Base-by-base conservation (phyloP, 2,888 invertebrate genomes). In the Acleris sparsana region DNA sequence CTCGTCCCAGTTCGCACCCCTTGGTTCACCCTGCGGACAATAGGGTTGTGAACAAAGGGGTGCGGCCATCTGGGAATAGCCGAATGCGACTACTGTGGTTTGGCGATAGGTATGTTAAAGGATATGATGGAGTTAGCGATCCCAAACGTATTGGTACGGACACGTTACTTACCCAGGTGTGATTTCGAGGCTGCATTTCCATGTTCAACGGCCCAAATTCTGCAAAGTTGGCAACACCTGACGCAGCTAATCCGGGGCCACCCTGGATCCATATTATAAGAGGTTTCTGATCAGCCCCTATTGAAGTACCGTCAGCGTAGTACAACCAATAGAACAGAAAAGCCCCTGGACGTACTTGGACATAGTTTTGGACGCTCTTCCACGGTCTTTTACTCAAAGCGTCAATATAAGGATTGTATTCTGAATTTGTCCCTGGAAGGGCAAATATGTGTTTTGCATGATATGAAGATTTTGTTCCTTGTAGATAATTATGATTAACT, bases 251-350 rank as follows among this genome's bases (percentile, higher is more conserved):
- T 0, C 94, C 98, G 0, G 98, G 98, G 0, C 98, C 98, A 25
- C 98, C 98, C 93, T 98, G 96, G 20, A 98, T 93, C 97, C 98
- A 98, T 77, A 98, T 95, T 52, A 97, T 92, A 7, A 97, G 84
- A 0, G 98, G 98, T 63, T 91, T 90, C 29, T 92, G 90, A 13
- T 94, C 39, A 87, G 94, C 82, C 5, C 91, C 93, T 3, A 79
- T 69, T 0, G 93, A 93, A 57, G 93, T 93, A 0, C 95, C 94
- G 18, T 95, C 95, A 18, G 96, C 96, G 76, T 95, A 96, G 80
- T 96, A 97, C n/a, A 98, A 89, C 97, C 97, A 97, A 93, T 97
- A 97, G 84, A 97, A 97, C 90, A 97, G 94, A 73, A 95, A 94
- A 0, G 97, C 97, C 0, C 95, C 94, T 2, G 94, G 93, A 0